These are phyloP conservation scores for Bagarius yarrelli DNA, from an alignment of 2,113 vertebrate species.

Conservation along the genomic window DNA sequence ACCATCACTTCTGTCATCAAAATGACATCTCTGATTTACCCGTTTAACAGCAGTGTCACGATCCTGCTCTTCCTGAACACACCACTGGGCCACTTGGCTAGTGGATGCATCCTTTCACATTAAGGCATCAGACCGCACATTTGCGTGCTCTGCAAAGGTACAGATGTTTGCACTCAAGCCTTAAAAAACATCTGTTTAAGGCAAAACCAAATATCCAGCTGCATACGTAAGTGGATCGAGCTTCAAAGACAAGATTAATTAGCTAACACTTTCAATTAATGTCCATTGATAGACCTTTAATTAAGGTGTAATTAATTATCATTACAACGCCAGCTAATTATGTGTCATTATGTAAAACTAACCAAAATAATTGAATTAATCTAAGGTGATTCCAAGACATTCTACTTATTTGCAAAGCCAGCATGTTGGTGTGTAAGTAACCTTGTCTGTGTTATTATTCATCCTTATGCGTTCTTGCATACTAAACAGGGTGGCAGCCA, in stretches of 20 bases:
- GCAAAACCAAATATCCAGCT: constrained; percentile 45
- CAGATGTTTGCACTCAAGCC: constrained; percentile 47
- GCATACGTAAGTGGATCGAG: constrained; percentile 43
- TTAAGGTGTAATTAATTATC: constrained; percentile 73
- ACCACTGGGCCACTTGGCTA: constrained; percentile 34
- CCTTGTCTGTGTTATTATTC: constrained; percentile 35
- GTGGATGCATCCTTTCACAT: constrained; percentile 28
- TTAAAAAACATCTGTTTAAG: constrained; percentile 49
- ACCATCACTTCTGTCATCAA: constrained; percentile 51
- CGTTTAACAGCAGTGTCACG: constrained; percentile 50
- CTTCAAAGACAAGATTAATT: constrained; percentile 71
- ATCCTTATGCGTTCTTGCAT: constrained; percentile 34
- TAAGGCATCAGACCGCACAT: not conserved
- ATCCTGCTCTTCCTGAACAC: constrained; percentile 16
- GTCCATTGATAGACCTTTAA: constrained; percentile 73
- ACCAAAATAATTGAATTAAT: constrained; percentile 74
- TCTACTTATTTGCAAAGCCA: constrained; percentile 57
- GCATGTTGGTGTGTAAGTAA: constrained; percentile 41
- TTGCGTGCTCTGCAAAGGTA: constrained; percentile 4
- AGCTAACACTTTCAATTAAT: constrained; percentile 74
- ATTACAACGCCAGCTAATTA: constrained; percentile 67
- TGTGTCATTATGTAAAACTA: constrained; percentile 61
- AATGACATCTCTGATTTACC: constrained; percentile 59
- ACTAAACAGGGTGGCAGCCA: constrained; percentile 43
- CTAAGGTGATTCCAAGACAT: constrained; percentile 63